Percentiles rank a stretch among this genome's conserved stretches.
These are phyloP conservation scores for Gonatopus flavifemur DNA, from an alignment of 1,140 invertebrate species.

Conservation along the genomic window DNA sequence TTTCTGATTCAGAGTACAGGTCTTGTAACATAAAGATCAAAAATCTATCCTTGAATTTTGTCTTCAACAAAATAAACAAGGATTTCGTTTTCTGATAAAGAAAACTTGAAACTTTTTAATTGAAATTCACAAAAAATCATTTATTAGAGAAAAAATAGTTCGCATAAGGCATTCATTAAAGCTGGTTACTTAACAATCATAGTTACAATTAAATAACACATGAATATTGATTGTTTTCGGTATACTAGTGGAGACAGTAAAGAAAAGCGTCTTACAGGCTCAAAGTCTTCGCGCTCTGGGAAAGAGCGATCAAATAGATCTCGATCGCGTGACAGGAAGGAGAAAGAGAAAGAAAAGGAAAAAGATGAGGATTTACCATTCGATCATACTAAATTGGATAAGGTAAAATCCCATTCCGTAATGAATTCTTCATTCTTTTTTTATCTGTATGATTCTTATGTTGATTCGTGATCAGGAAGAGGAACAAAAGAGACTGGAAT, in stretches of 20 bases:
- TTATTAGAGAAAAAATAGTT: too few relatives aligned
- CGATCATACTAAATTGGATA: constrained; percentile 74
- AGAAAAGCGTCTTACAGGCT: constrained; percentile 57
- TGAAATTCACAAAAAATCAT: too few relatives aligned
- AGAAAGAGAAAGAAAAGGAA: constrained; percentile 63
- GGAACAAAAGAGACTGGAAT: constrained; percentile 85
- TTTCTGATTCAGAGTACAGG: too few relatives aligned
- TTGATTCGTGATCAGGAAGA: constrained; percentile 64
- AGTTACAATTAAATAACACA: constrained; percentile 15
- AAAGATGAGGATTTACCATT: constrained; percentile 63
- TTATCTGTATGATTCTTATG: neutral
- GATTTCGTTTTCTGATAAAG: too few relatives aligned
- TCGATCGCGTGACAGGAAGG: constrained; percentile 45
- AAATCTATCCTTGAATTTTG: too few relatives aligned
- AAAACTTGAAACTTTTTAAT: too few relatives aligned
- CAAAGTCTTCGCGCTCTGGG: constrained; percentile 53
- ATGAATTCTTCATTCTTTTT: constrained; percentile 2
- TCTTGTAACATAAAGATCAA: too few relatives aligned
- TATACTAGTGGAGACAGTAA: constrained; percentile 56
- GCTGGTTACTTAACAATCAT: too few relatives aligned
- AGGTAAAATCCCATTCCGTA: constrained; percentile 54
- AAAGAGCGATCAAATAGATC: constrained; percentile 55
- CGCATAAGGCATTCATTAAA: too few relatives aligned
- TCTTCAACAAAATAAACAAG: too few relatives aligned
- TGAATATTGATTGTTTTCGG: constrained; percentile 38